Percentiles rank a stretch among this genome's conserved stretches.
These are phyloP conservation scores for Flexamia atlantica DNA, from an alignment of 2,888 invertebrate genomes.

Conservation along the genomic window DNA sequence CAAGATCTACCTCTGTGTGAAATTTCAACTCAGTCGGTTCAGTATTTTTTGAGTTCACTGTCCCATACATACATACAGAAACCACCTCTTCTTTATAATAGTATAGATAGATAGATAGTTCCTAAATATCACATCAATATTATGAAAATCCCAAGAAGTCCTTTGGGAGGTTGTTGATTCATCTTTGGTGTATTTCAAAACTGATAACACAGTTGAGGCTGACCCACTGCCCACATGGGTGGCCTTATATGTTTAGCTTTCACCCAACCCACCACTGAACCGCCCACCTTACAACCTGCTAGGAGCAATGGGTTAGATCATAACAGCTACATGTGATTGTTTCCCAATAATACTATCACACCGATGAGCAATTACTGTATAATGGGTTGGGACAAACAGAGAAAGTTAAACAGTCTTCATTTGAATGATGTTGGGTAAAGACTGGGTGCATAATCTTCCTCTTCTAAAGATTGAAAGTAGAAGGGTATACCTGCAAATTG, in stretches of 20 bases:
- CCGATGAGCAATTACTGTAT: not conserved
- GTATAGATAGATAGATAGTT: too few relatives aligned
- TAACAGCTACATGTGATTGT: not conserved
- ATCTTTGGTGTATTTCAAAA: constrained; percentile 3
- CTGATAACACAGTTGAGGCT: not conserved
- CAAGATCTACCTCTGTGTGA: too few relatives aligned
- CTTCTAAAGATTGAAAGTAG: too few relatives aligned
- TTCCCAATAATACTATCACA: not conserved
- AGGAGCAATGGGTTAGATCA: not conserved
- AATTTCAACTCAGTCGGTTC: too few relatives aligned
- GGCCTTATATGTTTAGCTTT: not conserved
- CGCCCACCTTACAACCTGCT: not conserved
- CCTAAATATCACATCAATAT: too few relatives aligned
- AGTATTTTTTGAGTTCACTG: too few relatives aligned
- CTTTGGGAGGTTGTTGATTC: not conserved
- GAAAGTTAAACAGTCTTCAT: not conserved
- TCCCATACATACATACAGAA: too few relatives aligned
- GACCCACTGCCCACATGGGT: constrained; percentile 34
- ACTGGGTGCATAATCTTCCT: not conserved
- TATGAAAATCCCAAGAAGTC: too few relatives aligned
- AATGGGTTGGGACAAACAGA: not conserved
- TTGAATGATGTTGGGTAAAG: not conserved
- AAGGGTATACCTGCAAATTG: too few relatives aligned
- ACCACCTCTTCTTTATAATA: too few relatives aligned
- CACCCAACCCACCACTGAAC: constrained; percentile 10